Conservation (phyloP, 2,888 invertebrate genomes). For the Nomada ruficornis region DNA sequence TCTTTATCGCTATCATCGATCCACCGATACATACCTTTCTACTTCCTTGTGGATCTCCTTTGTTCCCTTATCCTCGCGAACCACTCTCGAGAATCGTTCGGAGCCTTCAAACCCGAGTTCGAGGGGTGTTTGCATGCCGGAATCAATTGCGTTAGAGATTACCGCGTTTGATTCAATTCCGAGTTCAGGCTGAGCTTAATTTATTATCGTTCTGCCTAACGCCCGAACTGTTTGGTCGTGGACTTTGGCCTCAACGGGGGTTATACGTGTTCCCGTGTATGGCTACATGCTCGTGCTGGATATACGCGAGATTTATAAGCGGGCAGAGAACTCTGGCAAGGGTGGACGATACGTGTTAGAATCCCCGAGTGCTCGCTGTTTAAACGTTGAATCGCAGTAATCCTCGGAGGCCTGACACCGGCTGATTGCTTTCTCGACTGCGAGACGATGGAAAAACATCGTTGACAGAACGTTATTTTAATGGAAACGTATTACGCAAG, state of each 20-base stretch:
- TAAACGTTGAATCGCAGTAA: constrained; percentile 49
- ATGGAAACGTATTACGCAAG: no score
- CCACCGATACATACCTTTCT: constrained; percentile 54
- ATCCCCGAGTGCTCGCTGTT: constrained; percentile 40
- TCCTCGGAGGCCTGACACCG: constrained; percentile 26
- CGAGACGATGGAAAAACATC: no score
- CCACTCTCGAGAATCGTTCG: constrained; percentile 34
- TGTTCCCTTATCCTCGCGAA: neutral
- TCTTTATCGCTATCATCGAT: constrained; percentile 69
- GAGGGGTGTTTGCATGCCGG: constrained; percentile 66
- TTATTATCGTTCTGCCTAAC: constrained; percentile 71
- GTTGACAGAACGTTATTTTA: neutral
- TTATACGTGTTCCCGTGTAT: constrained; percentile 51
- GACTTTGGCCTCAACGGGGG: constrained; percentile 59
- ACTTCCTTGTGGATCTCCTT: constrained; percentile 7
- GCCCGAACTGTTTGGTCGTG: constrained; percentile 63
- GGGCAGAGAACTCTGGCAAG: constrained; percentile 28
- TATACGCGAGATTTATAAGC: constrained; percentile 51
- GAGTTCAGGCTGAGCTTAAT: constrained; percentile 74
- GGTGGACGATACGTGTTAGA: constrained; percentile 42
- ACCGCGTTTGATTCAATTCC: constrained; percentile 78
- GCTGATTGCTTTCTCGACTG: constrained; percentile 15
- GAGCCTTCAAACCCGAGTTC: constrained; percentile 41
- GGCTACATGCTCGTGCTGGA: constrained; percentile 34
- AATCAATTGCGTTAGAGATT: constrained; percentile 78